These are phyloP conservation scores for Nerophis ophidion DNA, from an alignment of 2,113 vertebrate species.

Conservation along the genomic window DNA sequence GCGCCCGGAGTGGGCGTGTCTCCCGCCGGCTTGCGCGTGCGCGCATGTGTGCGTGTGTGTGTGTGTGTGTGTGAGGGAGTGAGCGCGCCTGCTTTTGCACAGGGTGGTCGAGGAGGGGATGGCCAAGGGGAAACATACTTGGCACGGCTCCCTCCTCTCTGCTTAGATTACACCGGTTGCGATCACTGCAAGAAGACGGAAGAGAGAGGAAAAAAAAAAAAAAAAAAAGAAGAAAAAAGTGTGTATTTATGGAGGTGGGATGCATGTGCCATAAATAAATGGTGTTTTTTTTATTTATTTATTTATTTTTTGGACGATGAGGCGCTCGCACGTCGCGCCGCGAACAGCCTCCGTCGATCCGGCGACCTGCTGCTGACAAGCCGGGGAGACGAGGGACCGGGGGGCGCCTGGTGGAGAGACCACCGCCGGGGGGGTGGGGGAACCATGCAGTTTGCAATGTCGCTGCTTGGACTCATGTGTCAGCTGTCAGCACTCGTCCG, in stretches of 20 bases:
- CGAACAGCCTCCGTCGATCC: conserved; percentile 65
- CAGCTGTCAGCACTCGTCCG: conserved; percentile 75
- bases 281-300: neutral
- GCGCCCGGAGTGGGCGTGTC: conserved; percentile 51
- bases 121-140: conserved; percentile 67
- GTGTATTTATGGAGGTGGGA: conserved; percentile 19
- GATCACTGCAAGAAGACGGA: conserved; percentile 4
- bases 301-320: conserved; percentile 56
- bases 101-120: conserved; percentile 67
- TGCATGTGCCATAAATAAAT: conserved; percentile 56
- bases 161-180: conserved; percentile 50
- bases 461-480: conserved; percentile 80
- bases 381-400: conserved; percentile 57
- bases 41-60: conserved; percentile 16
- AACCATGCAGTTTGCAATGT: conserved; percentile 79
- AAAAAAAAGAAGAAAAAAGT: neutral
- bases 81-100: conserved; percentile 37
- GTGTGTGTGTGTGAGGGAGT: neutral
- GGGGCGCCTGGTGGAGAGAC: conserved; percentile 44
- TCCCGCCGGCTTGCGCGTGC: conserved; percentile 17
- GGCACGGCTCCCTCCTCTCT: conserved; percentile 65
- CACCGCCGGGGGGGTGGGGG: conserved; percentile 41
- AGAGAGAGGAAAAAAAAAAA: too few species aligned
- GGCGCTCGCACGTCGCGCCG: conserved; percentile 63
- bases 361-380: conserved; percentile 72